Base-by-base conservation (phyloP, 2,797 vertebrate genomes). In the Taenioides sp. region DNA sequence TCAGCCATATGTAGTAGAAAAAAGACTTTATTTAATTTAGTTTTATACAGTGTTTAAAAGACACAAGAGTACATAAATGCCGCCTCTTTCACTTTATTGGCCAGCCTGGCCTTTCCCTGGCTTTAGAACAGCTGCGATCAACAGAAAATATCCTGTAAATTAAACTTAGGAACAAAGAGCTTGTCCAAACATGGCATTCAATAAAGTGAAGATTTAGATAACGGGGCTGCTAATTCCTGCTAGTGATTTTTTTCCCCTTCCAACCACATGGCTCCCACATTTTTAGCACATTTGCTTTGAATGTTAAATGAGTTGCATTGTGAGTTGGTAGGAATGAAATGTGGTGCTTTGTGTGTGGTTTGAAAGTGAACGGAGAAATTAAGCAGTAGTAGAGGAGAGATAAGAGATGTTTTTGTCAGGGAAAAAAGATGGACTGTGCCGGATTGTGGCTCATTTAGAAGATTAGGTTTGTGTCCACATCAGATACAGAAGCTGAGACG, bases 171-270 rank as follows among this genome's bases (percentile, higher is more conserved):
- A 88, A 81, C 74, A 83, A 76, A 74, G 83, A 70, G n/a, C 67
- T 82, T 76, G 74, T 90, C 80, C 71, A 86, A 90, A 90, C 86
- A 87, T 31, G 54, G 3, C 10, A 59, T 84, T 75, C 76, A 85
- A 82, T 87, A 86, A 89, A 89, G 31, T 60, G 71, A 69, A 88
- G 84, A 81, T 88, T 89, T 81, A 70, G 71, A 79, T 72, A 68
- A n/a, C 4, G 67, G 67, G 74, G 20, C 77, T 59, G 50, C 72
- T 88, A 67, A 88, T 84, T 79, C 76, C 77, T 1, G 27, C 72
- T 75, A 4, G 0, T 81, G 72, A 71, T 86, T 89, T 22, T 18
- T 27, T 65, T 49, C 69, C 65, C 2, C 50, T 72, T 34, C 52
- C 3, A 54, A 18, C 27, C 81, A 75, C 16, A 71, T 47, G 50